Conservation (phyloP, 1,140 invertebrate genomes). For the Brachionus koreanus region DNA sequence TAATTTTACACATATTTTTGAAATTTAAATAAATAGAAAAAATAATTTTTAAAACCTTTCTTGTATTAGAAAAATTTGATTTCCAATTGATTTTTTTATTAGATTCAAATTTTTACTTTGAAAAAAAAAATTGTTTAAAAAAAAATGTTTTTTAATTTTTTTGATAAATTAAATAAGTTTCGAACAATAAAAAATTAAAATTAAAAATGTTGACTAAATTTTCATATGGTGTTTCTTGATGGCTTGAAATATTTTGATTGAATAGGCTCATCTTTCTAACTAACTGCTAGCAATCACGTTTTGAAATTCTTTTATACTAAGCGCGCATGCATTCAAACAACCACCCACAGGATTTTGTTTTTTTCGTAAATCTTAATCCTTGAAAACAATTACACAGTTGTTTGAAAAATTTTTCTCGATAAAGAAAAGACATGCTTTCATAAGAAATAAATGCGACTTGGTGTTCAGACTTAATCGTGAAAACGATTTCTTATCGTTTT, state of each 20-base stretch:
- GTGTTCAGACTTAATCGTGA: background rate
- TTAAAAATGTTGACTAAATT: background rate
- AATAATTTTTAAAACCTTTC: too few relatives aligned
- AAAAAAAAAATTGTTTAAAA: background rate
- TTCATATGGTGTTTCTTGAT: background rate
- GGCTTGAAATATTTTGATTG: background rate
- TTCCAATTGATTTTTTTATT: too few relatives aligned
- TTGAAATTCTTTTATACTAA: background rate
- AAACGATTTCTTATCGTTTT: background rate
- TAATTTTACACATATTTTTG: background rate
- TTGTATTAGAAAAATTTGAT: too few relatives aligned
- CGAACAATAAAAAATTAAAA: too few relatives aligned
- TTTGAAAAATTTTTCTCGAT: background rate
- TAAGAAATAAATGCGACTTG: background rate
- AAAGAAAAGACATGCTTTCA: background rate
- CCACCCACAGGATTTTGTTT: background rate
- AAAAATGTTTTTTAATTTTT: too few relatives aligned
- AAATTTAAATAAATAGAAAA: background rate
- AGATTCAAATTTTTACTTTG: background rate
- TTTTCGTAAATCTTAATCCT: background rate
- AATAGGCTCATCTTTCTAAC: background rate
- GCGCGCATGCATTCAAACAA: background rate
- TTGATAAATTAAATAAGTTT: too few relatives aligned
- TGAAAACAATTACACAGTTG: background rate
- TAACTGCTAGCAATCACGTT: background rate